Evolutionary conservation across 2,113 vertebrate genomes (phyloP).

Genomic region (Ahaetulla prasina): DNA sequence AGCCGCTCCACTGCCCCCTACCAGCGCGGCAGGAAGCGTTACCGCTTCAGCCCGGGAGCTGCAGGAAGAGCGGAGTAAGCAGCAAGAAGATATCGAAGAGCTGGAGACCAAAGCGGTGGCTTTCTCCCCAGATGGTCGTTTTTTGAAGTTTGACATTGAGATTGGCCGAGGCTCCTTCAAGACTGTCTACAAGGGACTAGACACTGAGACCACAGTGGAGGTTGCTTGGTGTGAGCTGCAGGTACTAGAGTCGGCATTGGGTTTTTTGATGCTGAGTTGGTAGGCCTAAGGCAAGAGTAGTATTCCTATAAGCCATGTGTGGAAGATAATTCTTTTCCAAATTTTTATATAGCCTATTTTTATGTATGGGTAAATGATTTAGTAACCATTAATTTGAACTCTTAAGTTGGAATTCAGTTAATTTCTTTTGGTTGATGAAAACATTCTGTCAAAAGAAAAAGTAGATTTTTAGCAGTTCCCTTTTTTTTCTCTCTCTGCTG

Average conservation of each 20-base stretch:
- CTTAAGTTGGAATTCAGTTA: background rate
- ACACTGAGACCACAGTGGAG: conserved; percentile 97
- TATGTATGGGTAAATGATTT: background rate
- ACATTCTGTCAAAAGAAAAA: background rate
- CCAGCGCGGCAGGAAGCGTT: conserved; percentile 61
- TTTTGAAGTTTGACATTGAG: conserved; percentile 97
- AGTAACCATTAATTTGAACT: background rate
- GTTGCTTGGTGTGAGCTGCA: conserved; percentile 98
- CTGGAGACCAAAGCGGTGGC: conserved; percentile 96
- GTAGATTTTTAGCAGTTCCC: background rate
- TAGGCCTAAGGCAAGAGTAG: background rate
- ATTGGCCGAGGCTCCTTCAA: conserved; percentile 97
- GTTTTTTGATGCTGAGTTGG: background rate
- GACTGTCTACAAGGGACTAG: conserved; percentile 96
- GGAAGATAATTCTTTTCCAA: background rate
- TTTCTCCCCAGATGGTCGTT: conserved; percentile 92
- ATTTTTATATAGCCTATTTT: background rate
- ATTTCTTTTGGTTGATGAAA: background rate
- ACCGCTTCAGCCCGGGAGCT: conserved; percentile 68
- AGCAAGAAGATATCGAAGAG: conserved; percentile 93
- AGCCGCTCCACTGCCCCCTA: conserved; percentile 29
- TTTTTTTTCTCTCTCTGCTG: background rate
- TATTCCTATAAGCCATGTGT: background rate
- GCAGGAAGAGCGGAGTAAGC: conserved; percentile 71
- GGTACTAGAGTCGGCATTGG: conserved; percentile 68